These are phyloP conservation scores for Lasiurus borealis DNA, from an alignment of 2,113 vertebrate genomes.

Conservation along the genomic window DNA sequence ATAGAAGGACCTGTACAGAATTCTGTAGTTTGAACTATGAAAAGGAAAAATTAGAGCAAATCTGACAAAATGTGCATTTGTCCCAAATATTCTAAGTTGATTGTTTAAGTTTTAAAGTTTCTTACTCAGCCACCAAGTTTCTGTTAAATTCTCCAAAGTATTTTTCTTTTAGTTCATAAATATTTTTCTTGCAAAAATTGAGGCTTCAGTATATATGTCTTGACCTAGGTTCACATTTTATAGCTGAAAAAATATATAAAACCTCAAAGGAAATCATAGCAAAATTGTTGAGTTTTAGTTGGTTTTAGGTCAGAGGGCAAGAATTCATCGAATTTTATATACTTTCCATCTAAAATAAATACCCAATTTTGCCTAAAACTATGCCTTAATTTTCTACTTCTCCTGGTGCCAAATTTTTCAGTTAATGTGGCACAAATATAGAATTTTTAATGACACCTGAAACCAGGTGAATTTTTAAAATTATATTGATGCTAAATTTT, in stretches of 20 bases:
- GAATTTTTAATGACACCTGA: slow-evolving; percentile 23
- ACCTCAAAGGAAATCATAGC: slow-evolving; percentile 55
- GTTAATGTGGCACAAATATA: not conserved
- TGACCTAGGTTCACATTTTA: slow-evolving; percentile 57
- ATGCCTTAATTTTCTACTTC: not conserved
- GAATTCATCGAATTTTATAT: slow-evolving; percentile 26
- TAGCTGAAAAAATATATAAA: slow-evolving; percentile 45
- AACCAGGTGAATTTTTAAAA: not conserved
- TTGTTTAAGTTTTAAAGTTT: slow-evolving; percentile 35
- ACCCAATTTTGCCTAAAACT: slow-evolving; percentile 24
- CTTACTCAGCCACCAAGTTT: not conserved
- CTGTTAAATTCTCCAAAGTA: slow-evolving; percentile 29
- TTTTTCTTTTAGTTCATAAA: slow-evolving; percentile 54
- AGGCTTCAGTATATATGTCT: slow-evolving; percentile 24
- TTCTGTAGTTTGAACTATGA: not conserved
- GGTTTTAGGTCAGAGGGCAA: slow-evolving; percentile 62
- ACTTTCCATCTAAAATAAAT: slow-evolving; percentile 56
- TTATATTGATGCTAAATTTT: slow-evolving; percentile 53
- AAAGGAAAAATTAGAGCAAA: not conserved
- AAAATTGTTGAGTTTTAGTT: slow-evolving; percentile 56
- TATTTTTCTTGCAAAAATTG: slow-evolving; percentile 47
- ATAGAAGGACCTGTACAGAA: not conserved
- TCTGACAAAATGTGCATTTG: not conserved
- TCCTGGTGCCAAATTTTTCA: not conserved
- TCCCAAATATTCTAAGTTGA: not conserved